These are phyloP conservation scores for Lethenteron camtschaticum DNA, from an alignment of 2,113 vertebrate genomes.

Conservation along the genomic window DNA sequence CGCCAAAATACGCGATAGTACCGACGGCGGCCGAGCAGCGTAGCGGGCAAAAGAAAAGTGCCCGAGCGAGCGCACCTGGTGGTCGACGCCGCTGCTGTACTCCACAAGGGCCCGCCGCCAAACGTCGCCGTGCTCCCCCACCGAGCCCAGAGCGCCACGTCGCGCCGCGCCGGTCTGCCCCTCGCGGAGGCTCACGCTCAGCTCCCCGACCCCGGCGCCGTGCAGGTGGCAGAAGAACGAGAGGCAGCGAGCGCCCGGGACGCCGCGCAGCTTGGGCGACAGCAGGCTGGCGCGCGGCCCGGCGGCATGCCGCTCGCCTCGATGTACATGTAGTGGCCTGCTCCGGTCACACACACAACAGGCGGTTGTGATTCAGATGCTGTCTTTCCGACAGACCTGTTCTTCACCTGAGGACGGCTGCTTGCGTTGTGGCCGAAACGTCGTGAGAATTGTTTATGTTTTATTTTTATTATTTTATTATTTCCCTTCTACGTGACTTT, in stretches of 20 bases:
- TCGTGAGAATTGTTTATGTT: no score
- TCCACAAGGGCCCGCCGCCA: background rate
- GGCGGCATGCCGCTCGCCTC: constrained; percentile 3
- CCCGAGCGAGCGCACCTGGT: background rate
- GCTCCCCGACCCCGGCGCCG: background rate
- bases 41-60: background rate
- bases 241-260: background rate
- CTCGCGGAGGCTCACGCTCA: background rate
- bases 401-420: no score
- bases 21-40: background rate
- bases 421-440: no score
- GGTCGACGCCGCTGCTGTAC: background rate
- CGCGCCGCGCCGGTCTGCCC: background rate
- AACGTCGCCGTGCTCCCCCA: background rate
- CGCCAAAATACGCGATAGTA: no score
- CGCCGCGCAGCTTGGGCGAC: background rate
- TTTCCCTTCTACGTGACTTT: no score
- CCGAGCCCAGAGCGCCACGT: background rate
- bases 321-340: background rate
- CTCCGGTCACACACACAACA: background rate
- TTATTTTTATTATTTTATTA: no score
- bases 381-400: no score
- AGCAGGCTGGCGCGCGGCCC: background rate
- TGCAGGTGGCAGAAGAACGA: constrained; percentile 1
- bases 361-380: no score